Evolutionary conservation across 2,113 vertebrate genomes (phyloP).

Genomic region (Thalassoma bifasciatum): DNA sequence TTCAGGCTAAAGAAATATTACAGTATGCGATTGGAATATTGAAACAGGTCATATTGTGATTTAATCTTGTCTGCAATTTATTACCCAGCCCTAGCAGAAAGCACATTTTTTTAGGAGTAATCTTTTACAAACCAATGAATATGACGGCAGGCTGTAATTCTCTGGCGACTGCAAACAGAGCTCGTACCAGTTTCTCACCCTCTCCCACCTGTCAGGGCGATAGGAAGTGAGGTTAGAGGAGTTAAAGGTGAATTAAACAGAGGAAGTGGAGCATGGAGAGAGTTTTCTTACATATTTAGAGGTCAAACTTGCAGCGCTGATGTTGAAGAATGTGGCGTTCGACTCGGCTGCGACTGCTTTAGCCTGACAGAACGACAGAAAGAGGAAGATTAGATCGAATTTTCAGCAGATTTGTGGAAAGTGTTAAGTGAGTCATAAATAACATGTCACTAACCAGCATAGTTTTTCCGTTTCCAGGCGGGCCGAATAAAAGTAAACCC

Average conservation of each 20-base stretch:
- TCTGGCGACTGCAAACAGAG: constrained; percentile 95
- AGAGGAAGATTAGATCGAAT: neutral
- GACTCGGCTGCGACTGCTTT: constrained; percentile 98
- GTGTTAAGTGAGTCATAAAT: neutral
- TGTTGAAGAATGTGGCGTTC: constrained; percentile 97
- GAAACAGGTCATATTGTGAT: no score
- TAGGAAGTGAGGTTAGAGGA: neutral
- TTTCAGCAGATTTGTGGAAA: neutral
- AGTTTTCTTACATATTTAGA: constrained; percentile 96
- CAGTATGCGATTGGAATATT: no score
- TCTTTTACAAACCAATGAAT: constrained; percentile 91
- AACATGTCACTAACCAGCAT: constrained; percentile 87
- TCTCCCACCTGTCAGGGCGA: constrained; percentile 89
- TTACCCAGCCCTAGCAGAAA: no score
- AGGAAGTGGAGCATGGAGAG: neutral
- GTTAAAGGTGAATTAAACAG: neutral
- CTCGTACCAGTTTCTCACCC: constrained; percentile 96
- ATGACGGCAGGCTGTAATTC: constrained; percentile 98
- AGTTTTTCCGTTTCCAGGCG: constrained; percentile 98
- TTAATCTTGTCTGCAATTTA: no score
- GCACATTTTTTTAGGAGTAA: neutral
- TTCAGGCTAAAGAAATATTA: no score
- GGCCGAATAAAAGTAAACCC: constrained; percentile 94
- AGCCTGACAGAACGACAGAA: constrained; percentile 81
- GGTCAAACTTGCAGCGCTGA: constrained; percentile 97